Conservation (phyloP, 1,140 invertebrate species). For the Zaprionus tsacasi region DNA sequence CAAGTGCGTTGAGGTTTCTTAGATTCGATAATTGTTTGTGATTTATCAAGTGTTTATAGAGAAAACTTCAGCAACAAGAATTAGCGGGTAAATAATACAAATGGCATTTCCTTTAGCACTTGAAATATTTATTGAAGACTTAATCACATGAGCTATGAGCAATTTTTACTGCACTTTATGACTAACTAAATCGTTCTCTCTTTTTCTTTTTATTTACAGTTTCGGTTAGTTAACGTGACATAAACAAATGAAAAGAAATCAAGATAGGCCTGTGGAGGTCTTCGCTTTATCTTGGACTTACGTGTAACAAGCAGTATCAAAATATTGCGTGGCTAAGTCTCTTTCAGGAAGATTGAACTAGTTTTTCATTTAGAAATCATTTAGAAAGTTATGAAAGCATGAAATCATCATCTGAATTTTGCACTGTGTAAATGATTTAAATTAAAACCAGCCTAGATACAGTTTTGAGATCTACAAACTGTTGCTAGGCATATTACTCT, state of each 20-base stretch:
- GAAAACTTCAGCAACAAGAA: constrained; percentile 4
- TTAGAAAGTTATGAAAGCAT: background rate
- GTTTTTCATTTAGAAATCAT: background rate
- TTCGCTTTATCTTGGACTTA: no score
- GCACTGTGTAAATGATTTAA: background rate
- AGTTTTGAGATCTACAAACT: background rate
- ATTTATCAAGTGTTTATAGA: constrained; percentile 1
- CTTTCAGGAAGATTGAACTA: background rate
- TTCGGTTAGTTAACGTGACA: constrained; percentile 61
- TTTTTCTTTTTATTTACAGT: constrained; percentile 59
- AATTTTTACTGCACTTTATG: constrained; percentile 24
- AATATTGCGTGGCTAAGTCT: background rate
- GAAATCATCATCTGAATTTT: background rate
- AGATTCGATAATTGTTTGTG: constrained; percentile 2
- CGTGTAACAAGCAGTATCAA: no score
- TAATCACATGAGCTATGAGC: constrained; percentile 31
- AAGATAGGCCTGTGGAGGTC: background rate
- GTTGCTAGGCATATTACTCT: constrained; percentile 16
- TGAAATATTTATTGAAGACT: constrained; percentile 21
- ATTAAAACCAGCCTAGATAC: background rate
- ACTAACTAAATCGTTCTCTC: constrained; percentile 22
- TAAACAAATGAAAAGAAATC: background rate
- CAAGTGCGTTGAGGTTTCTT: background rate
- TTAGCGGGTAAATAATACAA: constrained; percentile 6
- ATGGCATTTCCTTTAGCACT: constrained; percentile 45